A percentile compares a stretch with the other conserved stretches of the same genome.
Conservation (phyloP, 2,113 vertebrate species). For the Ceratotherium simum region DNA sequence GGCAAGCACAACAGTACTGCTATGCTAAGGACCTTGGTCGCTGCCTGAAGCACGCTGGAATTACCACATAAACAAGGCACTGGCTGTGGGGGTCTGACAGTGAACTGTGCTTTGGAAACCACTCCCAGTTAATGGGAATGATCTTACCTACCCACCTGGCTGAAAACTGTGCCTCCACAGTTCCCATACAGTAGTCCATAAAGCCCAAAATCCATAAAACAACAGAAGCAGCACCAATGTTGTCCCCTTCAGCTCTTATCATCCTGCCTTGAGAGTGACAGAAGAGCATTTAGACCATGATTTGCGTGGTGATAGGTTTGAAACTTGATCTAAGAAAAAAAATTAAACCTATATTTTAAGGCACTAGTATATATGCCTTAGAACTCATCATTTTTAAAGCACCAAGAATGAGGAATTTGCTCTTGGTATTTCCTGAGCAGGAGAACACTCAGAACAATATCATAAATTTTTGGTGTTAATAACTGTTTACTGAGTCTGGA, state of each 20-base stretch:
- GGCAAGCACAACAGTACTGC: neutral
- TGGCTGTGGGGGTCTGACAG: neutral
- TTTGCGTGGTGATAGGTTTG: neutral
- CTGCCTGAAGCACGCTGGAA: neutral
- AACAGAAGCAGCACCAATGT: neutral
- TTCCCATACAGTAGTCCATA: conserved; percentile 27
- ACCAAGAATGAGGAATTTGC: neutral
- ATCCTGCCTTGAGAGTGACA: neutral
- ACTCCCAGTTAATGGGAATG: neutral
- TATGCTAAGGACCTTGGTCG: neutral
- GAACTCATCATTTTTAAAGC: conserved; percentile 62
- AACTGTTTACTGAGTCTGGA: conserved; percentile 64
- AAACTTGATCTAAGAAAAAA: neutral
- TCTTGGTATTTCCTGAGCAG: conserved; percentile 50
- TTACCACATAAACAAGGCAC: conserved; percentile 44
- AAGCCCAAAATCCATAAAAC: conserved; percentile 41
- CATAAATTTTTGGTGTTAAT: neutral
- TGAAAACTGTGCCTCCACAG: conserved; percentile 46
- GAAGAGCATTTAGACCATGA: neutral
- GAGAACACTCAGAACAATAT: neutral
- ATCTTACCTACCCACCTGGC: neutral
- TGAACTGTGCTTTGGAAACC: conserved; percentile 66
- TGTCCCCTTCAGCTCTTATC: neutral
- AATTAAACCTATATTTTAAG: conserved; percentile 38
- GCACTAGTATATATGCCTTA: neutral